Evolutionary conservation across 1,140 invertebrate species (phyloP).

Genomic region (Homarus americanus): DNA sequence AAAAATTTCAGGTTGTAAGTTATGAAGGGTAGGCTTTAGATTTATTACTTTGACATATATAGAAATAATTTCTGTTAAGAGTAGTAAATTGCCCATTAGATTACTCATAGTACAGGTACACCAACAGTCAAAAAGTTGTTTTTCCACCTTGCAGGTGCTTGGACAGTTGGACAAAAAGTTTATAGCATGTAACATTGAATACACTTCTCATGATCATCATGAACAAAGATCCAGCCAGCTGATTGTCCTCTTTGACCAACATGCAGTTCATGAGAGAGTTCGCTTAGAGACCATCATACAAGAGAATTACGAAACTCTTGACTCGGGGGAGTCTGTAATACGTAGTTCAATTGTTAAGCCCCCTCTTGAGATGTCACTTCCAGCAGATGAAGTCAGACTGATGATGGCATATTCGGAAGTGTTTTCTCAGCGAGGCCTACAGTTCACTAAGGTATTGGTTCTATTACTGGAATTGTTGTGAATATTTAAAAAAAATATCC

Average conservation of each 20-base stretch:
- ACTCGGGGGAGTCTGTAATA: conserved; percentile 55
- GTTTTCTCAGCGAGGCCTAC: conserved; percentile 47
- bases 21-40: no score
- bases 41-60: no score
- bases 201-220: not conserved
- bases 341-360: conserved; percentile 76
- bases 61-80: not conserved
- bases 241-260: conserved; percentile 86
- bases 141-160: conserved; percentile 79
- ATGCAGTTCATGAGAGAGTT: conserved; percentile 87
- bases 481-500: no score
- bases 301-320: conserved; percentile 76
- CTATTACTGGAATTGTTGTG: not conserved
- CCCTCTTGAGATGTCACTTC: conserved; percentile 77
- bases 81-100: no score
- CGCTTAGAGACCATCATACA: conserved; percentile 81
- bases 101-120: no score
- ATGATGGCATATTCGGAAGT: conserved; percentile 76
- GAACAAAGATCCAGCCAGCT: conserved; percentile 75
- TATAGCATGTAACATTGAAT: conserved; percentile 80
- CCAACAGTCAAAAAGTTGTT: not conserved
- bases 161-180: conserved; percentile 85
- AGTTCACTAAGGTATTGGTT: conserved; percentile 42
- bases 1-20: no score
- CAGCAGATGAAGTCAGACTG: conserved; percentile 77